Base-by-base conservation (phyloP, 2,113 vertebrate species). In the Stigmatopora argus region DNA sequence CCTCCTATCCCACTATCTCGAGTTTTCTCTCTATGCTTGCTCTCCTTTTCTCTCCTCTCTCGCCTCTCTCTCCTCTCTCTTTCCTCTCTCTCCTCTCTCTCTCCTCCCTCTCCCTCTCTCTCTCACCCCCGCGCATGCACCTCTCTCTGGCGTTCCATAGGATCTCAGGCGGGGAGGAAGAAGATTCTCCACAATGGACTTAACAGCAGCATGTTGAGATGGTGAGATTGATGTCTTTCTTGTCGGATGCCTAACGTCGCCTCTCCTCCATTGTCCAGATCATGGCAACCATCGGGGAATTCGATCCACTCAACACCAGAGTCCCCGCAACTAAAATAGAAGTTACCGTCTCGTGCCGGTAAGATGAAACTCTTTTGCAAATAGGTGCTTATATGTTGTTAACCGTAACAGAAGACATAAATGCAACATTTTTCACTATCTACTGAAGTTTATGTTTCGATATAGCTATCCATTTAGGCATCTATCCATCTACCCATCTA, bases 301-400 rank as follows among this genome's bases (percentile, higher is more conserved):
- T 93, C 89, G 94, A 94, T 52, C 90, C 90, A 71, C 90, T 85
- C 79, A 83, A 92, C 88, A 92, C 90, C 87, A 92, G 86, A 82
- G 93, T 94, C 79, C 94, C 95, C 38, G 95, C 94, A 85, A 97
- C 94, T 87, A 97, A 97, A 84, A 94, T 96, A 87, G 95, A 97
- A 90, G 92, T 97, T 85, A 94, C 92, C 64, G 94, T 96, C 34
- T 96, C 94, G 21, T 97, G 95, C 90, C 89, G 94, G 95, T 97
- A 90, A 91, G 93, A 41, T 34, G 47, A 38, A 62, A 69, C 55
- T 78, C 61, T 17, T 34, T 0, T 18, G 6, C 17, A n/a, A 38
- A 14, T 0, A n/a, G 2, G 10, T 23, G 6, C 7, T 21, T 13
- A 17, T 5, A 38, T 59, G 57, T 59, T 19, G 2, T 61, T 45